Evolutionary conservation across 2,113 vertebrate genomes (phyloP).

Genomic region (Theristicus caerulescens): DNA sequence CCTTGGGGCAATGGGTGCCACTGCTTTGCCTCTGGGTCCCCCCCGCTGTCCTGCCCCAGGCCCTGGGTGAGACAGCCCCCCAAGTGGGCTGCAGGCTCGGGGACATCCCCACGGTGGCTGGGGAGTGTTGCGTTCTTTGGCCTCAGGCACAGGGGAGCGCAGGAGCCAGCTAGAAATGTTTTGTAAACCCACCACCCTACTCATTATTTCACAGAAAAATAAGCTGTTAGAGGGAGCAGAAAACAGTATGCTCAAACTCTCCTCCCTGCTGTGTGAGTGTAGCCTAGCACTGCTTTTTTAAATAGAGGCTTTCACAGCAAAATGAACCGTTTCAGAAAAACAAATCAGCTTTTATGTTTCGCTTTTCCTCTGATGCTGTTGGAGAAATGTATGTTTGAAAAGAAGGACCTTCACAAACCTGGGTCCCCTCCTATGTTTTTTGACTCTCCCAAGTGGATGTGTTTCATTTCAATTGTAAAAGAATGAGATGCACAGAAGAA

Average conservation of each 20-base stretch:
- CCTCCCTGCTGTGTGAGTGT: not conserved
- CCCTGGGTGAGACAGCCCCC: not conserved
- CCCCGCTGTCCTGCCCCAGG: accelerated
- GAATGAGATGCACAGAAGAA: not conserved
- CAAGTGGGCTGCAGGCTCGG: accelerated
- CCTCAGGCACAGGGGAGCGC: not conserved
- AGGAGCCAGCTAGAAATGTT: not conserved
- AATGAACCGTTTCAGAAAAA: not conserved
- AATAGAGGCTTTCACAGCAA: not conserved
- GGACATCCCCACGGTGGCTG: too few relatives aligned
- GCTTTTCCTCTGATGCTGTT: not conserved
- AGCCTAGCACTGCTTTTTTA: not conserved
- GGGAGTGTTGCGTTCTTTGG: not conserved
- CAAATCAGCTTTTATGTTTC: not conserved
- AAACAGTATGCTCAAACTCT: not conserved
- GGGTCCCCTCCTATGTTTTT: not conserved
- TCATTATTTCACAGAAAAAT: not conserved
- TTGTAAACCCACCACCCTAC: not conserved
- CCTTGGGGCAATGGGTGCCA: not conserved
- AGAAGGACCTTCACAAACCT: not conserved
- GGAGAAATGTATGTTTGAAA: not conserved
- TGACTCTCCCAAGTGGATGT: not conserved
- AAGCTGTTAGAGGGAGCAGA: not conserved
- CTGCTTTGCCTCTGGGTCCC: not conserved
- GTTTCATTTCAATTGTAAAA: not conserved